phyloP scores from a whole-genome alignment of 2,888 invertebrate genomes.

The Megamerina dolium region DNA sequence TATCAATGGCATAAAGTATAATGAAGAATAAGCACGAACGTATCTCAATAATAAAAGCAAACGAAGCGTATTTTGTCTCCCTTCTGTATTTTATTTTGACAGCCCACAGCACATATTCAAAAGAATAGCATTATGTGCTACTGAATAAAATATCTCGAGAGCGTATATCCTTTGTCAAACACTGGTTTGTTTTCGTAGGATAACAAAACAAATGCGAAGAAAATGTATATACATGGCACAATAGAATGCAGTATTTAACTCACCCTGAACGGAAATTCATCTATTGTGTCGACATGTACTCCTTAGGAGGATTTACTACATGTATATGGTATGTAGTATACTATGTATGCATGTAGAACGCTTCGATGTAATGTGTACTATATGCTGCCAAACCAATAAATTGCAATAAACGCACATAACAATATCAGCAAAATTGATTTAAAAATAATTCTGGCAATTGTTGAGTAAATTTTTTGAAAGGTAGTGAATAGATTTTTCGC shows the following conservation, averaged over 20 bases:
- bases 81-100: conserved; percentile 28
- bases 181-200: conserved; percentile 37
- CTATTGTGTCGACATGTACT: conserved; percentile 38
- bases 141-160: conserved; percentile 31
- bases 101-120: conserved; percentile 27
- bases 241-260: conserved; percentile 18
- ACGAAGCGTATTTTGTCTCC: conserved; percentile 37
- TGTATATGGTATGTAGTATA: too few species aligned
- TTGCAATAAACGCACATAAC: conserved; percentile 14
- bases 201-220: conserved; percentile 26
- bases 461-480: conserved; percentile 14
- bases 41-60: conserved; percentile 41
- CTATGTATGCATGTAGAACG: too few species aligned
- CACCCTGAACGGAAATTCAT: conserved; percentile 31
- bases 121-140: conserved; percentile 26
- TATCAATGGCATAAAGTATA: conserved; percentile 20
- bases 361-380: too few species aligned
- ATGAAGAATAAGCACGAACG: conserved; percentile 25
- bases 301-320: conserved; percentile 14
- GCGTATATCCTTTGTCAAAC: conserved; percentile 15
- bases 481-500: conserved; percentile 22
- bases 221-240: conserved; percentile 1
- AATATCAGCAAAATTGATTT: conserved; percentile 22
- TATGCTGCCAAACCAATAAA: conserved; percentile 12
- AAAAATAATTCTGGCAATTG: conserved; percentile 22